These are phyloP conservation scores for Phenganax stokvisi DNA, from an alignment of 92 coral and sea anemone genomes.

Conservation along the genomic window DNA sequence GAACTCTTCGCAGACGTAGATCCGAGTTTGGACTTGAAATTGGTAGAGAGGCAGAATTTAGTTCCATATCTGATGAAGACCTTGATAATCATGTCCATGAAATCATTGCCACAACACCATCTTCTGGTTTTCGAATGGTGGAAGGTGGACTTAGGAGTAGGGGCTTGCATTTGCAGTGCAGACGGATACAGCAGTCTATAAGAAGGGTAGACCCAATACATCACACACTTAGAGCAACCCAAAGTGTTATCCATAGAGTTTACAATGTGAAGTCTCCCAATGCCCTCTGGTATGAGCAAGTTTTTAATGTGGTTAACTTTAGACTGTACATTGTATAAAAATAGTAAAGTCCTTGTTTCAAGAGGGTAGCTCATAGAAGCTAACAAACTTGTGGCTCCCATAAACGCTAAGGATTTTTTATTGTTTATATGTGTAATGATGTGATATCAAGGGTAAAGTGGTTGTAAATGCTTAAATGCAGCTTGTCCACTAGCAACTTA, in stretches of 20 bases:
- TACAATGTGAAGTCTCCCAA: constrained; percentile 31
- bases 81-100: constrained; percentile 8
- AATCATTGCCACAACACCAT: neutral
- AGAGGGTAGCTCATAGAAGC: too few relatives aligned
- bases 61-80: neutral
- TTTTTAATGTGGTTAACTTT: too few relatives aligned
- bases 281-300: constrained; percentile 12
- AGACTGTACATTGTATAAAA: too few relatives aligned
- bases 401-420: too few relatives aligned
- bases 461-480: too few relatives aligned
- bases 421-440: too few relatives aligned
- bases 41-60: neutral
- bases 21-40: neutral
- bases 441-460: too few relatives aligned
- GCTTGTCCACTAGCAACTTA: too few relatives aligned
- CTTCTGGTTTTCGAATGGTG: constrained; percentile 4
- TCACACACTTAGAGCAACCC: constrained; percentile 25
- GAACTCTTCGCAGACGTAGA: constrained; percentile 31
- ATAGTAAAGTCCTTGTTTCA: too few relatives aligned
- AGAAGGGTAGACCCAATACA: constrained; percentile 8
- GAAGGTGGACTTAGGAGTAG: constrained; percentile 11
- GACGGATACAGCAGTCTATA: neutral
- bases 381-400: too few relatives aligned
- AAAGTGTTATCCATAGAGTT: constrained; percentile 18
- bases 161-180: neutral